phyloP scores from a whole-genome alignment of 1,140 invertebrate species.

The Hetaerina americana region DNA sequence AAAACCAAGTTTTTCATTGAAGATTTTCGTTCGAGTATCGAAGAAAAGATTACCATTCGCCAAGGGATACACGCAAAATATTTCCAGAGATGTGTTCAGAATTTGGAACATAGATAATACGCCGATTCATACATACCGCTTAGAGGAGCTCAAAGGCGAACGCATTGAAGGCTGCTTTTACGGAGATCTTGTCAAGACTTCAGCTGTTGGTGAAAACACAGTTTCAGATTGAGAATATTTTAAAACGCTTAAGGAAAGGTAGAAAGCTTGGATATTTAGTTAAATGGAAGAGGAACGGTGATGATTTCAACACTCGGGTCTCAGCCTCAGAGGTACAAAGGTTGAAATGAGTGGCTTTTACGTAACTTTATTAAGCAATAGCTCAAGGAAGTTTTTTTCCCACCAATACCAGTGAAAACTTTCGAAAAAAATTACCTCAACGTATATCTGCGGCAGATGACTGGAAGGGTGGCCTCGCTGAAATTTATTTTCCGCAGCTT shows the following conservation, averaged over 20 bases:
- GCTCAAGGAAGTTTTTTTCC: background rate
- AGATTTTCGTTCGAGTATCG: conserved; percentile 9
- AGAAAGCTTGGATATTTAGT: background rate
- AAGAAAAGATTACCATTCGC: conserved; percentile 11
- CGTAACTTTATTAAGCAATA: background rate
- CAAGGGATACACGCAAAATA: conserved; percentile 12
- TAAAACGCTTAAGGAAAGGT: background rate
- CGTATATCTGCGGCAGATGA: background rate
- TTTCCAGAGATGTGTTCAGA: conserved; percentile 11
- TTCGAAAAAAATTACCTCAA: background rate
- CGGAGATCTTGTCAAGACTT: background rate
- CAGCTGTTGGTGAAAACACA: background rate
- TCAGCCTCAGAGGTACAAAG: background rate
- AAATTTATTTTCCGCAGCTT: background rate
- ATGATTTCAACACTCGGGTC: background rate
- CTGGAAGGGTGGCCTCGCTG: background rate
- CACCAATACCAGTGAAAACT: background rate
- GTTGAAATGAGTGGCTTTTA: background rate
- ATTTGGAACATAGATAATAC: conserved; percentile 7
- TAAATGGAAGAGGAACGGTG: background rate
- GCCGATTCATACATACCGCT: background rate
- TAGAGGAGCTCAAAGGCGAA: background rate
- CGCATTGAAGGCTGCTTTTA: background rate
- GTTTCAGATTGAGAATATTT: background rate
- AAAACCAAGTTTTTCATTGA: conserved; percentile 7